These are phyloP conservation scores for Trachelus tabidus DNA, from an alignment of 2,888 invertebrate genomes.

Conservation along the genomic window DNA sequence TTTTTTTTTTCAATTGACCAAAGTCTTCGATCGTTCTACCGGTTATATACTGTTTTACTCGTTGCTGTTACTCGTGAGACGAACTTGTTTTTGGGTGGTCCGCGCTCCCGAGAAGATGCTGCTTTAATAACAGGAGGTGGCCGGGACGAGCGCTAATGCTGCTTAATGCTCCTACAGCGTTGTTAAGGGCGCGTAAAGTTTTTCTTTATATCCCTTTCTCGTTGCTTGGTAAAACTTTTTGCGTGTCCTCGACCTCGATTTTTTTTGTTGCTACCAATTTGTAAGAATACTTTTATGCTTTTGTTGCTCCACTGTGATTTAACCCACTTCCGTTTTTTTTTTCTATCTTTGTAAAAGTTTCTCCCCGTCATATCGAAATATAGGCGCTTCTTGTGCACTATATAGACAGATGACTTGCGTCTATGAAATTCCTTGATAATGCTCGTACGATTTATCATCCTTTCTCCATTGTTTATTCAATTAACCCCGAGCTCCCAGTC, in stretches of 20 bases:
- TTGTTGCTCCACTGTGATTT: too few relatives aligned
- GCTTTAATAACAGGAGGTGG: constrained; percentile 47
- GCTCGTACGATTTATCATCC: not conserved
- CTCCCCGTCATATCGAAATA: not conserved
- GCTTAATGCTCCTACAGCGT: constrained; percentile 29
- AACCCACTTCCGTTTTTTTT: too few relatives aligned
- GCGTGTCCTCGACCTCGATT: not conserved
- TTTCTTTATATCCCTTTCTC: constrained; percentile 21
- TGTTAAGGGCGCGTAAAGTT: constrained; percentile 40
- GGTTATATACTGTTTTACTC: not conserved
- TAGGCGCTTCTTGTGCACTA: not conserved
- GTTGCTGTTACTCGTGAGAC: not conserved
- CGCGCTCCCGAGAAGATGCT: constrained; percentile 9
- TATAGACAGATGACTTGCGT: not conserved
- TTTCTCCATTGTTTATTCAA: not conserved
- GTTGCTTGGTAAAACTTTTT: not conserved
- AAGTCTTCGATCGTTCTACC: not conserved
- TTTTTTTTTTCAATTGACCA: not conserved
- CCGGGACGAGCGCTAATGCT: constrained; percentile 34
- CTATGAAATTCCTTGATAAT: not conserved
- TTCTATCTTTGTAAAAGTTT: too few relatives aligned
- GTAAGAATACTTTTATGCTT: not conserved
- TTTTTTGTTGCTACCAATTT: constrained; percentile 3
- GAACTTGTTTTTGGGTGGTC: constrained; percentile 49
- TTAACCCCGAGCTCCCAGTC: not conserved